Base-by-base conservation (phyloP, 2,888 invertebrate species). In the Scotopteryx bipunctaria region DNA sequence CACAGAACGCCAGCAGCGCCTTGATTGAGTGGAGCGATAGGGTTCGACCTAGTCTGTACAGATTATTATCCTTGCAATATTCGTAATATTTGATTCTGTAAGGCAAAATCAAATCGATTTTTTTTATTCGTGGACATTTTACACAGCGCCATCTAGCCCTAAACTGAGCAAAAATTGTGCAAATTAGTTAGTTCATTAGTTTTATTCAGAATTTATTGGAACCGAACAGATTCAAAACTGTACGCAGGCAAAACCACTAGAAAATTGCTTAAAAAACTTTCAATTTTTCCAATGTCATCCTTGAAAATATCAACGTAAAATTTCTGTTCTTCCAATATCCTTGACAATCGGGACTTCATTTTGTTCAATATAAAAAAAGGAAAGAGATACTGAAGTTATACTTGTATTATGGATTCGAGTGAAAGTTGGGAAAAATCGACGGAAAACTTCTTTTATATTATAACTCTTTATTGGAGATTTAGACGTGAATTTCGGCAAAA, bases 1-100 rank as follows among this genome's bases (percentile, higher is more conserved):
- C 79, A 73, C 72, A 64, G 71, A 71, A 68, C 67, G 75, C 43
- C 33, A 29, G 57, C 74, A 58, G 57, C 73, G 74, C 71, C 80
- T 72, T 79, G 72, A 86, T 86, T 78, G 83, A 81, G 80, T 73
- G 67, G 71, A 77, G 76, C 75, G 76, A 81, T 60, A 63, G 55
- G 81, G 81, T 76, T 67, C 71, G 79, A 81, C 25, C n/a, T n/a
- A 15, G 11, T 19, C 5, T 5, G 8, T 11, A 11, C 9, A 27
- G 11, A 9, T 9, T 11, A 8, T 1, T 2, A n/a, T n/a, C n/a
- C n/a, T n/a, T n/a, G n/a, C n/a, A n/a, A n/a, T n/a, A n/a, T n/a
- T n/a, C n/a, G n/a, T n/a, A n/a, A n/a, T n/a, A n/a, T n/a, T n/a
- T n/a, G n/a, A n/a, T n/a, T n/a, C n/a, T n/a, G n/a, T n/a, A n/a